phyloP scores from a whole-genome alignment of 2,888 invertebrate genomes.

The Cryptophagus acutangulus region DNA sequence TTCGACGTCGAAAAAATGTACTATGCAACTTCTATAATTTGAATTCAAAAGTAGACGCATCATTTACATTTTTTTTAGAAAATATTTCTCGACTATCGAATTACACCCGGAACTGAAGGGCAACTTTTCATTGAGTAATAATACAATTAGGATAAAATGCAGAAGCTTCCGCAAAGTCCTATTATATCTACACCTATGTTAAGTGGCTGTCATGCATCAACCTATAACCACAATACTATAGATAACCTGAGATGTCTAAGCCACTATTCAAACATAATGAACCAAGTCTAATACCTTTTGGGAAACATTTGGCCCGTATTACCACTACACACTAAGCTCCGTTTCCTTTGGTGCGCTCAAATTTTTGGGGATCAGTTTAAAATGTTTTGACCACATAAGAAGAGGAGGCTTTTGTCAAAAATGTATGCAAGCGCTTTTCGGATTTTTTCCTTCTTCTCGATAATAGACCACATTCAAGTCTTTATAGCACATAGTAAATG shows the following conservation, averaged over 20 bases:
- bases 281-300: slow-evolving; percentile 32
- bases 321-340: too few relatives aligned
- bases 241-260: slow-evolving; percentile 39
- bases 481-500: slow-evolving; percentile 42
- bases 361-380: slow-evolving; percentile 41
- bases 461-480: slow-evolving; percentile 44
- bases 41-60: too few relatives aligned
- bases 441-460: slow-evolving; percentile 44
- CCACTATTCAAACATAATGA: slow-evolving; percentile 41
- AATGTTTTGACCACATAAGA: slow-evolving; percentile 46
- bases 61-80: too few relatives aligned
- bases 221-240: slow-evolving; percentile 34
- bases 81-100: slow-evolving; percentile 35
- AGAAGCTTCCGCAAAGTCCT: slow-evolving; percentile 36
- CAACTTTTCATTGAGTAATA: slow-evolving; percentile 16
- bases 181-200: slow-evolving; percentile 38
- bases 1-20: too few relatives aligned
- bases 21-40: too few relatives aligned
- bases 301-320: slow-evolving; percentile 23
- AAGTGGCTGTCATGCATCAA: slow-evolving; percentile 44
- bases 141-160: slow-evolving; percentile 24
- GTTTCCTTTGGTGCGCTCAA: slow-evolving; percentile 19
- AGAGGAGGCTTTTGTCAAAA: slow-evolving; percentile 34
- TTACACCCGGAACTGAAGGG: slow-evolving; percentile 34
- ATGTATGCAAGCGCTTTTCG: slow-evolving; percentile 28